A percentile compares a stretch with the other conserved stretches of the same genome.
phyloP scores from a whole-genome alignment of 2,113 vertebrate genomes.

The Notarius quadriscutis region DNA sequence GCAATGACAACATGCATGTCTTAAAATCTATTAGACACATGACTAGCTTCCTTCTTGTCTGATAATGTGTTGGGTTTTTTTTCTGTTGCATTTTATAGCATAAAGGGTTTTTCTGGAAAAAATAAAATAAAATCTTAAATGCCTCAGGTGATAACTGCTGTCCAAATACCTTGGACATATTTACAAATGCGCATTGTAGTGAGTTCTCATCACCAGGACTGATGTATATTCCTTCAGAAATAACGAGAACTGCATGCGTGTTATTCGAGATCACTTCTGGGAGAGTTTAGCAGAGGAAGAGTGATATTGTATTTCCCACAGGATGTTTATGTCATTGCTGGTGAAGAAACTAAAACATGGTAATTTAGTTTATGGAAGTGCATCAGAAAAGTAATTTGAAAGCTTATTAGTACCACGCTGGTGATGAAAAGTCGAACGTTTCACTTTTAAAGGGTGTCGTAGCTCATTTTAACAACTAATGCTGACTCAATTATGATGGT shows the following conservation, averaged over 20 bases:
- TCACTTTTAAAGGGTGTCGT: not conserved
- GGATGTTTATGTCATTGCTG: not conserved
- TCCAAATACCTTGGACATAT: not conserved
- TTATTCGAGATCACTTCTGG: conserved; percentile 18
- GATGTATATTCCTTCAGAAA: not conserved
- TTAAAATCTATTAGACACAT: not conserved
- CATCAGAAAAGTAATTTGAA: not conserved
- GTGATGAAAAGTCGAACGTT: not conserved
- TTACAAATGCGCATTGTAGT: not conserved
- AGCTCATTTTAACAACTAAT: conserved; percentile 2
- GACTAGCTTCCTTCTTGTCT: not conserved
- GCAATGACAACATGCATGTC: not conserved
- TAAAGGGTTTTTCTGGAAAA: not conserved
- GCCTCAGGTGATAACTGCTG: not conserved
- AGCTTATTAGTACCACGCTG: not conserved
- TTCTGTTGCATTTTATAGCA: not conserved
- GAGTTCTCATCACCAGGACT: not conserved
- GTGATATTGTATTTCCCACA: not conserved
- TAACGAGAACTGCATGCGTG: conserved; percentile 11
- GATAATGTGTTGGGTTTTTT: not conserved
- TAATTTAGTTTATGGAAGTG: not conserved
- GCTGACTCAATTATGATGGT: not conserved
- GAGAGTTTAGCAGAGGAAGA: not conserved
- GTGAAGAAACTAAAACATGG: not conserved
- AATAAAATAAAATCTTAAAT: not conserved